Evolutionary conservation across 2,888 invertebrate genomes (phyloP).

Genomic region (Pristionchus entomophagus): DNA sequence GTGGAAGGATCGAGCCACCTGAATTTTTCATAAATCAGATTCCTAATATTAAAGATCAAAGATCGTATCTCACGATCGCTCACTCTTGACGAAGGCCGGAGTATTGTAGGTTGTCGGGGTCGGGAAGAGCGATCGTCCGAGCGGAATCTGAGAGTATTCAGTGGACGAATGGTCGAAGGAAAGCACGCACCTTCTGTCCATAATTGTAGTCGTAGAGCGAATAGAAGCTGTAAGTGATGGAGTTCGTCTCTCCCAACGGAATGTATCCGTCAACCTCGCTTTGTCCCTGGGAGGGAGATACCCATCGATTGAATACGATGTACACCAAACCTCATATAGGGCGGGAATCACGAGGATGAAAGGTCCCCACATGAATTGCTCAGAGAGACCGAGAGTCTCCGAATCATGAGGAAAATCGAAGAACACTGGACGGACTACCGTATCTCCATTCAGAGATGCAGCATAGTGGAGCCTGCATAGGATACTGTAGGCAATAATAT

Average conservation of each 20-base stretch:
- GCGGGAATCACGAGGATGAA: slow-evolving; percentile 72
- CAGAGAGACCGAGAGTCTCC: slow-evolving; percentile 54
- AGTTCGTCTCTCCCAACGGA: slow-evolving; percentile 61
- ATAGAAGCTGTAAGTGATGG: slow-evolving; percentile 70
- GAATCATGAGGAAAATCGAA: slow-evolving; percentile 69
- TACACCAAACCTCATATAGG: slow-evolving; percentile 50
- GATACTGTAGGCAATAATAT: not conserved
- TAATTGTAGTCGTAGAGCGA: slow-evolving; percentile 64
- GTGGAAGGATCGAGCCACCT: slow-evolving; percentile 81
- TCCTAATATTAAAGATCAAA: too few species aligned
- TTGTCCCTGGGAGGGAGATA: slow-evolving; percentile 51
- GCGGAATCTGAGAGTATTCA: slow-evolving; percentile 49
- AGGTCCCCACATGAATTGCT: slow-evolving; percentile 70
- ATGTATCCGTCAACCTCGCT: slow-evolving; percentile 74
- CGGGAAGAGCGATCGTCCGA: slow-evolving; percentile 60
- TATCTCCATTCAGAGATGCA: slow-evolving; percentile 62
- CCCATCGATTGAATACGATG: not conserved
- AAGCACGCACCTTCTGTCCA: slow-evolving; percentile 48
- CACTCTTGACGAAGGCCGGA: slow-evolving; percentile 70
- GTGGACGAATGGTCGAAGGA: not conserved
- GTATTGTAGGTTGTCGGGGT: slow-evolving; percentile 62
- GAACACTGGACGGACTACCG: slow-evolving; percentile 69
- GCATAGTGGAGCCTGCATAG: slow-evolving; percentile 65
- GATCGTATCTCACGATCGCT: slow-evolving; percentile 39
- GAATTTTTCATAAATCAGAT: not conserved